phyloP scores from a whole-genome alignment of 2,888 invertebrate species.

The Suillia variegata region DNA sequence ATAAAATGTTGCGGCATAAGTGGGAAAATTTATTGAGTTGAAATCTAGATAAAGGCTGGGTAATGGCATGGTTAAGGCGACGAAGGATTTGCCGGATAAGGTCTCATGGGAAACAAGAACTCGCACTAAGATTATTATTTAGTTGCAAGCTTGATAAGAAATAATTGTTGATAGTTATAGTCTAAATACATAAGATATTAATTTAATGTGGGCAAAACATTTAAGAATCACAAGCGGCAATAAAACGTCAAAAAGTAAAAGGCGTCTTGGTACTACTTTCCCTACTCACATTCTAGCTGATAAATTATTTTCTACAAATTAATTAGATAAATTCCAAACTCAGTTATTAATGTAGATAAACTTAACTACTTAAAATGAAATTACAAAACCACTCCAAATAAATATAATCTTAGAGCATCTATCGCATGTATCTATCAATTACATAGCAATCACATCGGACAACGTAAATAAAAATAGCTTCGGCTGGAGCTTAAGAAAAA shows the following conservation, averaged over 20 bases:
- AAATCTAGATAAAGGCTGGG: slow-evolving; percentile 4
- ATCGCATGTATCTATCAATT: not conserved
- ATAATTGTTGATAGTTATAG: too few species aligned
- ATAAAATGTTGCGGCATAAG: not conserved
- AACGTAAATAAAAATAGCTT: not conserved
- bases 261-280: too few species aligned
- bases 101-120: not conserved
- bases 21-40: slow-evolving; percentile 19
- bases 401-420: not conserved
- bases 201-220: too few species aligned
- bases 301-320: too few species aligned
- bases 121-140: too few species aligned
- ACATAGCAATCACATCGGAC: not conserved
- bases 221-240: too few species aligned
- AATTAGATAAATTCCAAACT: too few species aligned
- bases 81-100: not conserved
- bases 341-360: too few species aligned
- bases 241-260: too few species aligned
- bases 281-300: too few species aligned
- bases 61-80: not conserved
- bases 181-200: too few species aligned
- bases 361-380: not conserved
- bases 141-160: too few species aligned
- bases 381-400: not conserved
- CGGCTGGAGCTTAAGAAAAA: not conserved